Conservation (phyloP, 2,797 vertebrate genomes). For the Anguilla anguilla region DNA sequence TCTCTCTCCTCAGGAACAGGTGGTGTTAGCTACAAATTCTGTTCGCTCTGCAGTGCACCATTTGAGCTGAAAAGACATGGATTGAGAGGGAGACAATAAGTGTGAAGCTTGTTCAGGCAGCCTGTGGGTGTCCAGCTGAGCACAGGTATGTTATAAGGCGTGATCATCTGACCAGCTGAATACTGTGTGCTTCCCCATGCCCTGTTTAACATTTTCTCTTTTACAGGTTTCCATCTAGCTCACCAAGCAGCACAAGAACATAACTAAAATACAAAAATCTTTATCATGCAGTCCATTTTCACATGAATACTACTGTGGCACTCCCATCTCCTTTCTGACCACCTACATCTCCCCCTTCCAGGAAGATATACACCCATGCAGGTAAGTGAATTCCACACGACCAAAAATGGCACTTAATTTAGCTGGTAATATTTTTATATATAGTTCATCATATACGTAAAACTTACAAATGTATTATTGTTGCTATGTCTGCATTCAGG, state of each 20-base stretch:
- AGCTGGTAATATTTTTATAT: not conserved
- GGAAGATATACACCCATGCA: not conserved
- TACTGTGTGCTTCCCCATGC: not conserved
- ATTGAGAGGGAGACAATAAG: too few relatives aligned
- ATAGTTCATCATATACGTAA: too few relatives aligned
- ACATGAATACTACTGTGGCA: not conserved
- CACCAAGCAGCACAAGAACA: not conserved
- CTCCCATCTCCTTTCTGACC: not conserved
- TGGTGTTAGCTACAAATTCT: too few relatives aligned
- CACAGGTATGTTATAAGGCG: too few relatives aligned
- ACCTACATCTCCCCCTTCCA: not conserved
- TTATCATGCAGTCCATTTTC: not conserved
- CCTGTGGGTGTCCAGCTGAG: not conserved
- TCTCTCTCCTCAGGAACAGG: not conserved
- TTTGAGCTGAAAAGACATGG: too few relatives aligned
- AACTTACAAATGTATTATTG: too few relatives aligned
- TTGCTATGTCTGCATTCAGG: too few relatives aligned
- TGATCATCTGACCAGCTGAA: not conserved
- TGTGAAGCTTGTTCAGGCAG: not conserved
- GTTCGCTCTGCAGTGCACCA: too few relatives aligned
- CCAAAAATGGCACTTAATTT: not conserved
- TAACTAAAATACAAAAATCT: not conserved
- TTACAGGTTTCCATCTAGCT: not conserved
- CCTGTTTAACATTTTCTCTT: not conserved
- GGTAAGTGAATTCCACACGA: not conserved